Base-by-base conservation (phyloP, 2,888 invertebrate species). In the Unio pictorum region DNA sequence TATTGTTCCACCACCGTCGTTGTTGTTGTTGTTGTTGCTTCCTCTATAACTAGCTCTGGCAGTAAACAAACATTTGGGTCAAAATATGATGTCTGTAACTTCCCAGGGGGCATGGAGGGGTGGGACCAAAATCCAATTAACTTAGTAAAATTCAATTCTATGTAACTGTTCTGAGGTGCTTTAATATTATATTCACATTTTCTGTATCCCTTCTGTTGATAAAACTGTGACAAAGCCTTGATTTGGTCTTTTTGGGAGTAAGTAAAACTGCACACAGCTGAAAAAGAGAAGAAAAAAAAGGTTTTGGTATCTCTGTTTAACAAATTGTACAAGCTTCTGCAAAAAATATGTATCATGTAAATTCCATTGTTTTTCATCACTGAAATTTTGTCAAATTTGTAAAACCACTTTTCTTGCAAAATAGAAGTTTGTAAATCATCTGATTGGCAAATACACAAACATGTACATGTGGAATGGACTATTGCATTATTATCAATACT, bases 201-300 rank as follows among this genome's bases (percentile, higher is more conserved):
- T 61, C 74, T 77, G 69, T 77, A 81, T 61, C 84, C 82, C 74
- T 77, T 74, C 23, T 72, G 66, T 65, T 80, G 74, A 66, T 80
- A 81, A 11, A 71, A 74, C 58, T 65, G 73, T 5, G 84, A 84
- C 61, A 80, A 66, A 28, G 80, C 84, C 63, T 71, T 73, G 68
- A 84, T 82, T 67, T 78, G 71, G 72, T 80, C 79, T 66, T 75
- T 74, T 61, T 81, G 79, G 15, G 80, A 80, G 71, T 81, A 81
- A 56, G 81, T 82, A 68, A 80, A 81, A 67, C 81, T 81, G 73
- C 82, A 84, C 66, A 82, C 84, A 66, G 79, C 82, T 82, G 82
- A 20, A 76, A 79, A 18, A 64, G 23, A 74, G 64, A 69, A 59
- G 23, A 23, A 72, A 59, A 64, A 65, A 30, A 15, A 11, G 45